A percentile compares a stretch with the other conserved stretches of the same genome.
These are phyloP conservation scores for Semaprochilodus insignis DNA, from an alignment of 2,797 vertebrate species.

Conservation along the genomic window DNA sequence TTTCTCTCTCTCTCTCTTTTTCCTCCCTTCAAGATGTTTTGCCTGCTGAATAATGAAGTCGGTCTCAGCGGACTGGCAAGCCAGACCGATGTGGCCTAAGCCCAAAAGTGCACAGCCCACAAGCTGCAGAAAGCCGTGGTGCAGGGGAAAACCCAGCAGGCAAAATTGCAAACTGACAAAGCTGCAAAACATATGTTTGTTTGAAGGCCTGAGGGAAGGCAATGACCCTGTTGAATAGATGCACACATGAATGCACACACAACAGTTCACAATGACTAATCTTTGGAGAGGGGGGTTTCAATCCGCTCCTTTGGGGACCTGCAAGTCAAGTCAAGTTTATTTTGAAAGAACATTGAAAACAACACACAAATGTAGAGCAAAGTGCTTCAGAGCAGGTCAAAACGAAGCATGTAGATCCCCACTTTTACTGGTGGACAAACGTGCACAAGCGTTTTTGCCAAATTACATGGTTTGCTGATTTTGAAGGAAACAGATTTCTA, in stretches of 20 bases:
- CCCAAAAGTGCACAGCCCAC: conserved; percentile 66
- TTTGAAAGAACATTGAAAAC: too few species aligned
- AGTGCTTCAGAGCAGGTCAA: too few species aligned
- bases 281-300: background rate
- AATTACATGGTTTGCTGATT: too few species aligned
- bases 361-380: too few species aligned
- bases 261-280: background rate
- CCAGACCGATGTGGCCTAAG: conserved; percentile 67
- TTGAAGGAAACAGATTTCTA: too few species aligned
- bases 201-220: background rate
- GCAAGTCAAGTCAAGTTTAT: background rate
- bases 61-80: conserved; percentile 60
- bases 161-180: conserved; percentile 27
- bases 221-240: background rate
- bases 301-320: background rate
- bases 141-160: conserved; percentile 32
- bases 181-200: conserved; percentile 10
- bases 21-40: conserved; percentile 65
- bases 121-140: conserved; percentile 44
- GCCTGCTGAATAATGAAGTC: conserved; percentile 67
- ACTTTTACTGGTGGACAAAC: too few species aligned
- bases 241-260: background rate
- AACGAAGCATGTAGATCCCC: too few species aligned
- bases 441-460: too few species aligned
- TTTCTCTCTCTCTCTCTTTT: conserved; percentile 46